Evolutionary conservation across 2,888 invertebrate genomes (phyloP), one percentile per base, ranked within the genome.

Genomic region (Neoaliturus tenellus): DNA sequence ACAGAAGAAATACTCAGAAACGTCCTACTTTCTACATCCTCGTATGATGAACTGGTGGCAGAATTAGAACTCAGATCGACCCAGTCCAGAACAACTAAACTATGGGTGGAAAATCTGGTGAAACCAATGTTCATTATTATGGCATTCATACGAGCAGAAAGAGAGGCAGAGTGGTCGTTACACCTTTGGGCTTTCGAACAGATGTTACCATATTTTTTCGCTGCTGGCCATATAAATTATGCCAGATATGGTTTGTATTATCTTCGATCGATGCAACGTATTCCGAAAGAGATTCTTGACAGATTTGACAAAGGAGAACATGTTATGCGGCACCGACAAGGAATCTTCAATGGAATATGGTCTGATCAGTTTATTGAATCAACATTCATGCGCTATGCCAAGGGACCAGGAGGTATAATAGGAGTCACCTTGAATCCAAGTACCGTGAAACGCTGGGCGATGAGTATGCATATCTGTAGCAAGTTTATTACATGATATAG

Each of bases 331-430:
- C 33, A 69, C 39, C 5, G 6, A 5, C 67, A 28, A 31, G 69
- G 69, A n/a, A n/a, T n/a, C 33, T 69, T 17, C 17, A 69, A 69
- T 28, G 31, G 39, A 69, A 69, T 69, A n/a, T 69, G 69, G 69
- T n/a, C n/a, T 69, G 69, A 69, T 69, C 28, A 8, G 69, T 69
- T n/a, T 17, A 69, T 69, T 39, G 69, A 69, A 39, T n/a, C 67
- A 8, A 67, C 28, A 35, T 69, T 69, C 69, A 69, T 69, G 39
- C 33, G 28, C n/a, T 69, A n/a, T 39, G 69, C 31, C 35, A 28
- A 69, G n/a, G 69, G 69, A n/a, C 69, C 20, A 17, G 5, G 20
- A n/a, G 31, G 69, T 12, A 35, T 69, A n/a, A n/a, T 8, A 39
- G 69, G 69, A 69, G 31, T 69, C 28, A 69, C 69, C n/a, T 39